A percentile compares a stretch with the other conserved stretches of the same genome.
phyloP scores from a whole-genome alignment of 2,113 vertebrate genomes.

The Zonotrichia leucophrys region DNA sequence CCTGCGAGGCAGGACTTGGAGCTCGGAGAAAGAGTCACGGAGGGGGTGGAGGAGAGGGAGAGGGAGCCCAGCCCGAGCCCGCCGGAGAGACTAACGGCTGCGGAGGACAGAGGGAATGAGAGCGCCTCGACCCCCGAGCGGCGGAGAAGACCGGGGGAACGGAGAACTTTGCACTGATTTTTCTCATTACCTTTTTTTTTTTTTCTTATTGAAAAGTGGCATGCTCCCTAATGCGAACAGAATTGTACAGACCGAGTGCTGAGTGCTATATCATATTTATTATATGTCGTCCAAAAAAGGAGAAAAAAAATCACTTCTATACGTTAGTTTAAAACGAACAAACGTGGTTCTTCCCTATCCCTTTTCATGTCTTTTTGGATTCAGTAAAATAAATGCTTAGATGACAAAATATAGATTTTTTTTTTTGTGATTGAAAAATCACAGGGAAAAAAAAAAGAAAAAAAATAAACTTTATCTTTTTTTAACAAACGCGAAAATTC shows the following conservation, averaged over 20 bases:
- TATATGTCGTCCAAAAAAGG: constrained; percentile 79
- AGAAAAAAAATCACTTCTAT: constrained; percentile 77
- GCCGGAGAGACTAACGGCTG: constrained; percentile 31
- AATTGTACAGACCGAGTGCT: constrained; percentile 76
- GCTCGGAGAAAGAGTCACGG: not conserved
- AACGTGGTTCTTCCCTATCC: constrained; percentile 55
- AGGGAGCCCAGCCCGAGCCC: constrained; percentile 31
- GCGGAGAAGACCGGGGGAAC: constrained; percentile 57
- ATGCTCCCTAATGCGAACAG: constrained; percentile 79
- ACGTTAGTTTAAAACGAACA: constrained; percentile 67
- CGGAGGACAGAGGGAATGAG: constrained; percentile 57
- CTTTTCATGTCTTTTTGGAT: constrained; percentile 80
- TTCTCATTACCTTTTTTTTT: constrained; percentile 76
- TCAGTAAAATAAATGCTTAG: constrained; percentile 84
- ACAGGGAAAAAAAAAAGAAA: not conserved
- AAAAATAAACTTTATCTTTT: constrained; percentile 85
- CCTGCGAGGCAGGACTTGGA: constrained; percentile 31
- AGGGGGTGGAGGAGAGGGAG: not conserved
- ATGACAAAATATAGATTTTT: constrained; percentile 74
- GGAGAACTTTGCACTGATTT: constrained; percentile 83
- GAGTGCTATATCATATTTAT: constrained; percentile 88
- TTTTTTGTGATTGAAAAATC: constrained; percentile 79
- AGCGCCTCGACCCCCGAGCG: constrained; percentile 42
- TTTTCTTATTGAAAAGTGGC: constrained; percentile 78
- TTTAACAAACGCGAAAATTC: constrained; percentile 74